Evolutionary conservation across 2,113 vertebrate species (phyloP), one percentile per base, ranked within the genome.

Genomic region (Protobothrops mucrosquamatus): DNA sequence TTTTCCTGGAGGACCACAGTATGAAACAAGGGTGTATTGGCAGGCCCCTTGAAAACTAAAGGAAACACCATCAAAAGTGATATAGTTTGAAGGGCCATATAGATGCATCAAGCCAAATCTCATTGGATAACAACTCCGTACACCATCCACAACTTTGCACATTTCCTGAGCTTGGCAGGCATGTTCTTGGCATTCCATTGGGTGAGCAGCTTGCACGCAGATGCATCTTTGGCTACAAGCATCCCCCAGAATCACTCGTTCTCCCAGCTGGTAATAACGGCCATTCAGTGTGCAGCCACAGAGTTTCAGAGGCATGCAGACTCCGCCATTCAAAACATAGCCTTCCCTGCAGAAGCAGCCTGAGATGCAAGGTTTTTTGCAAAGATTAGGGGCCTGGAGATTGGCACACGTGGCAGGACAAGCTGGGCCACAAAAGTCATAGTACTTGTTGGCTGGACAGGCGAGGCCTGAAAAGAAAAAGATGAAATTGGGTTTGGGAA

Each of bases 251-350:
- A 97, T 88, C 14, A 97, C 96, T 10, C 92, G 93, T 15, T 97
- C 87, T n/a, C 97, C 97, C 6, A 95, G 94, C 24, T 48, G 64
- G 89, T 97, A 96, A 93, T 97, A 97, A 9, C 48, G 93, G 2
- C 95, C 98, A 57, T 98, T 96, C 92, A 96, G 97, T 7, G 55
- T 94, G 92, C 98, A 98, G 52, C 98, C 97, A 81, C 97, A 98
- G 22, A 92, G 87, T 5, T 48, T n/a, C 10, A 57, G 74, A 54
- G 93, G 95, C 69, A 97, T 95, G 0, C 97, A 98, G 56, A 43
- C 18, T 0, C 96, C 97, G 4, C 1, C 93, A 2, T 97, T 97
- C 14, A 97, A 96, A 61, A 97, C 85, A 23, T 96, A 96, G 5
- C 97, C 97, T 89, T 92, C 0, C 34, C 95, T 10, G 92, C 97